Evolutionary conservation across 2,113 vertebrate genomes (phyloP), one percentile per base, ranked within the genome.

Genomic region (Heliornis fulica): DNA sequence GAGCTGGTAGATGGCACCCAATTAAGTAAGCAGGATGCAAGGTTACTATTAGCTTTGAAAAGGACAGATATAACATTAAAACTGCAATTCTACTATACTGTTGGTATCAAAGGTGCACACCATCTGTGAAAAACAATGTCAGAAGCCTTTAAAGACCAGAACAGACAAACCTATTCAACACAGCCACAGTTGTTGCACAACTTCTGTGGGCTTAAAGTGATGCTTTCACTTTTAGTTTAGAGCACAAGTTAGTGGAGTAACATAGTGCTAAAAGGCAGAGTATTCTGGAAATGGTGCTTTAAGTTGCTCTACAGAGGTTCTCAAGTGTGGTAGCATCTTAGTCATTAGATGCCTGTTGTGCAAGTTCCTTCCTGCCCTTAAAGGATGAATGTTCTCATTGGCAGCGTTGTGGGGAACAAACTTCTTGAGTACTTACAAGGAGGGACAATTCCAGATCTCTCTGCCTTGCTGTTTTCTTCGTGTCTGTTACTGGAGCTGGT

Each of bases 361-460:
- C 20, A 16, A 41, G 21, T 51, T 78, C n/a, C 25, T 74, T 69
- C 22, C 66, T 38, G 26, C 18, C 59, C n/a, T 71, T 3, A 38
- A 65, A 53, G 29, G 10, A 11, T 36, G 48, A 29, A 18, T 63
- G 13, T 41, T 68, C 13, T 74, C 19, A 15, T 5, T 48, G 10
- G 17, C 8, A 31, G 5, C 34, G 5, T 43, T 54, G 51, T 34
- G 28, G 40, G 45, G 45, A 60, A 45, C 28, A 38, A 16, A n/a
- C 46, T 53, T 12, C 19, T 70, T 0, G 0, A 9, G 10, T 54
- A 17, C 22, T 38, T 70, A 32, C 5, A 8, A 31, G 8, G 34
- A 48, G 50, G 22, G 14, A 7, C 70, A 26, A 13, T 46, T 79
- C 13, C 32, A 38, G 31, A 38, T 75, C 8, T 57, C 29, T 45